phyloP scores from a whole-genome alignment of 2,888 invertebrate species.

The Alentia gelatinosa region DNA sequence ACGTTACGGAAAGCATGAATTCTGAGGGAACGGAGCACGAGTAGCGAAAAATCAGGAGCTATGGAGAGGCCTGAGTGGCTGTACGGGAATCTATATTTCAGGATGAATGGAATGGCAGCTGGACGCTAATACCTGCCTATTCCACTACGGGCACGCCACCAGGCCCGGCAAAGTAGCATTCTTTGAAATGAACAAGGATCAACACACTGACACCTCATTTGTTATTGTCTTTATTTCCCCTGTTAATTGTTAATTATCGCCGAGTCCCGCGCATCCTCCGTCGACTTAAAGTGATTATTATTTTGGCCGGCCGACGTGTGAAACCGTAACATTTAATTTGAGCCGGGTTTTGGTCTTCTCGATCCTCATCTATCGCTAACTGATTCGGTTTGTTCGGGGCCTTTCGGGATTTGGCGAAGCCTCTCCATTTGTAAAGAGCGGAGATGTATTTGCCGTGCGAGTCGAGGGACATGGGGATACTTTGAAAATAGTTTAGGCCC shows the following conservation, averaged over 20 bases:
- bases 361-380: conserved; percentile 44
- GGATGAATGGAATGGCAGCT: conserved; percentile 10
- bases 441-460: not conserved
- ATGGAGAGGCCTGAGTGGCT: not conserved
- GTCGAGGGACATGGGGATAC: conserved; percentile 33
- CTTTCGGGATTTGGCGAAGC: conserved; percentile 39
- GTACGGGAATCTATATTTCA: conserved; percentile 27
- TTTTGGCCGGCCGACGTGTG: conserved; percentile 46
- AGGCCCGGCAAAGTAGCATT: not conserved
- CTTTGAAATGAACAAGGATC: conserved; percentile 44
- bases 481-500: conserved; percentile 41
- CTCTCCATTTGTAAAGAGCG: conserved; percentile 28
- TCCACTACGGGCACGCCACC: not conserved
- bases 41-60: not conserved
- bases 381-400: conserved; percentile 36
- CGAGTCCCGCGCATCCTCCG: conserved; percentile 26
- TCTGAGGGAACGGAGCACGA: not conserved
- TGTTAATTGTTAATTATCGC: conserved; percentile 53
- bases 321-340: conserved; percentile 54
- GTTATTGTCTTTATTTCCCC: conserved; percentile 44
- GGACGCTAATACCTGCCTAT: conserved; percentile 16
- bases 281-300: conserved; percentile 52
- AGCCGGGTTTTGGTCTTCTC: conserved; percentile 40
- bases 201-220: conserved; percentile 37
- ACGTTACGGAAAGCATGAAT: not conserved